Evolutionary conservation across 2,797 vertebrate genomes (phyloP).

Genomic region (Pangasius mekongensis): DNA sequence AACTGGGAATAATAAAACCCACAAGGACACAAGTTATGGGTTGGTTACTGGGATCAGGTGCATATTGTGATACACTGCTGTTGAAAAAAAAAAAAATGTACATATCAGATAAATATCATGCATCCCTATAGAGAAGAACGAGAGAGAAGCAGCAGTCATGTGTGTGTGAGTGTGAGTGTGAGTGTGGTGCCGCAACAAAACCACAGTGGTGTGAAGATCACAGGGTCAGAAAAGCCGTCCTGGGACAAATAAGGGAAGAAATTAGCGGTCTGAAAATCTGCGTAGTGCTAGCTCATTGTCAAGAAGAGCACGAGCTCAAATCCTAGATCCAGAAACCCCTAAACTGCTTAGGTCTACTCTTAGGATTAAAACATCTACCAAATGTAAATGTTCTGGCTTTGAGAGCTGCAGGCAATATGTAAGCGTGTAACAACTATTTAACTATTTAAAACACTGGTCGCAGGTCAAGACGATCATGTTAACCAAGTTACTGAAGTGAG

Average conservation of each 20-base stretch:
- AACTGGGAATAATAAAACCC: neutral
- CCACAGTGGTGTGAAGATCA: constrained; percentile 17
- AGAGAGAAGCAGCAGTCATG: neutral
- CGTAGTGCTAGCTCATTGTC: neutral
- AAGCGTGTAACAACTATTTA: too few species aligned
- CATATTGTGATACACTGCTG: neutral
- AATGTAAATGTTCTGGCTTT: neutral
- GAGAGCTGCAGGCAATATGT: neutral
- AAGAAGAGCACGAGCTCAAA: neutral
- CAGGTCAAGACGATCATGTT: neutral
- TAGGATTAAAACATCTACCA: neutral
- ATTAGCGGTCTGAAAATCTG: too few species aligned
- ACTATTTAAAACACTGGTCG: neutral
- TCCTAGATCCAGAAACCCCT: neutral
- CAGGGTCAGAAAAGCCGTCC: neutral
- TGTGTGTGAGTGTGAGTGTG: neutral
- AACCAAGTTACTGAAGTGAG: neutral
- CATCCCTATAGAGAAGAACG: neutral
- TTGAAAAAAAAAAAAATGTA: neutral
- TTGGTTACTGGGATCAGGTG: neutral
- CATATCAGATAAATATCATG: neutral
- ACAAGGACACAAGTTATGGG: neutral
- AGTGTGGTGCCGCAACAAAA: neutral
- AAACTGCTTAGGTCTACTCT: neutral
- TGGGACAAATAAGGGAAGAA: neutral